These are phyloP conservation scores for Halcyon leucocephala DNA, from an alignment of 2,797 vertebrate species.

Conservation along the genomic window DNA sequence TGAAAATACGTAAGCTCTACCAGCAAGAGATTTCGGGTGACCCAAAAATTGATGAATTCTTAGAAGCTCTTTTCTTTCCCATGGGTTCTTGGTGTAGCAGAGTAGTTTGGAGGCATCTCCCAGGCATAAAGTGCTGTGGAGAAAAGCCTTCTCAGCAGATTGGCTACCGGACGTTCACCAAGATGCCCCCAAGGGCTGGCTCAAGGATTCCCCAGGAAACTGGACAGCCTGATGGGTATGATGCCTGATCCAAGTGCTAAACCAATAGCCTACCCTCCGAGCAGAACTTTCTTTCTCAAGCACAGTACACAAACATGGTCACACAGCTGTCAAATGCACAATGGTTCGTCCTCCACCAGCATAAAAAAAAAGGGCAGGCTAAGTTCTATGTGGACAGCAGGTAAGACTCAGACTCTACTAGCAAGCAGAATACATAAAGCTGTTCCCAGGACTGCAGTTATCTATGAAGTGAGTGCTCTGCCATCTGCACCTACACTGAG, in stretches of 20 bases:
- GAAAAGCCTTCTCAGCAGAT: not conserved
- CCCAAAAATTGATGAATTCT: not conserved
- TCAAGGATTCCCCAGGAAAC: not conserved
- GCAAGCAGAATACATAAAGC: not conserved
- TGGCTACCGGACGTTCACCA: not conserved
- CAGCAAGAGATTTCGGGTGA: not conserved
- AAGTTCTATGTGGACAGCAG: not conserved
- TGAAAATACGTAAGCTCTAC: not conserved
- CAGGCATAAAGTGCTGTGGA: not conserved
- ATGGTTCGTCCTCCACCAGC: not conserved
- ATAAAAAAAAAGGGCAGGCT: not conserved
- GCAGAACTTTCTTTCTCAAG: not conserved
- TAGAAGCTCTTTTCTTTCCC: not conserved
- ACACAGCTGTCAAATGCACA: accelerated
- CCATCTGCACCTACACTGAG: not conserved
- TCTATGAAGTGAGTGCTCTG: not conserved
- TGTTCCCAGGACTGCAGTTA: not conserved
- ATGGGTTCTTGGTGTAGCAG: not conserved
- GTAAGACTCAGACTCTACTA: not conserved
- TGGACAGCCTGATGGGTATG: not conserved
- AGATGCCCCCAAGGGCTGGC: accelerated
- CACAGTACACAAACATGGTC: not conserved
- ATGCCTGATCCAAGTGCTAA: not conserved
- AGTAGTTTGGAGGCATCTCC: not conserved
- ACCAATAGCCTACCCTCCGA: not conserved